These are phyloP conservation scores for Ptiloglossa arizonensis DNA, from an alignment of 1,140 invertebrate species.

Conservation along the genomic window DNA sequence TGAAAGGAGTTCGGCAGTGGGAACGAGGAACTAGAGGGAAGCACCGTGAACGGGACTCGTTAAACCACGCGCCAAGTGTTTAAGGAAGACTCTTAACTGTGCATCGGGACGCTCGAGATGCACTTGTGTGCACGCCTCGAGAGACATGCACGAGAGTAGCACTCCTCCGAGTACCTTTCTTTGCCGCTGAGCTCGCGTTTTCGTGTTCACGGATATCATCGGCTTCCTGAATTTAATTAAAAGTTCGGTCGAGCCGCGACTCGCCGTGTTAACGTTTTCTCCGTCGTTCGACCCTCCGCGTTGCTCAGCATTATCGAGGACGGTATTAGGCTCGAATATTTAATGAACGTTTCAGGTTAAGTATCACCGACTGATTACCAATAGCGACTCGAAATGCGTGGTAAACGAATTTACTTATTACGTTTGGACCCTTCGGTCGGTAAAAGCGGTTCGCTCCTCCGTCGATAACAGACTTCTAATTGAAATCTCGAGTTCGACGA, in stretches of 20 bases:
- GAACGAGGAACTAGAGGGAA: not conserved
- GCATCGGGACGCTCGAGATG: constrained; percentile 22
- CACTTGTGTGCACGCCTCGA: constrained; percentile 10
- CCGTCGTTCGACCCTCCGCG: too few relatives aligned
- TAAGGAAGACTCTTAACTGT: constrained; percentile 41
- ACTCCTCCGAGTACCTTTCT: not conserved
- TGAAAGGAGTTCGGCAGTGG: not conserved
- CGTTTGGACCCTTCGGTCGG: not conserved
- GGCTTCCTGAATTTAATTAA: constrained; percentile 42
- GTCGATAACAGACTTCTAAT: not conserved
- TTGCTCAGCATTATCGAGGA: not conserved
- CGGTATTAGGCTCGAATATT: not conserved
- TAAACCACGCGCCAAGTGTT: constrained; percentile 43
- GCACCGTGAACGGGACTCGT: constrained; percentile 26
- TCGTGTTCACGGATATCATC: constrained; percentile 30
- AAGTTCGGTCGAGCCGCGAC: not conserved
- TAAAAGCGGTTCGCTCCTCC: not conserved
- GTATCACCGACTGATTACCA: too few relatives aligned
- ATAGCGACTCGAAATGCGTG: too few relatives aligned
- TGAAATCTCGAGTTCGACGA: not conserved
- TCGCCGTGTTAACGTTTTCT: not conserved
- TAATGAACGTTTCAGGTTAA: not conserved
- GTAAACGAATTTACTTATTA: not conserved
- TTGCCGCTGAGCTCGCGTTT: constrained; percentile 31
- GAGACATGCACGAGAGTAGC: not conserved